Percentiles rank a stretch among this genome's conserved stretches.
Conservation (phyloP, 2,888 invertebrate genomes). For the Tyria jacobaeae region DNA sequence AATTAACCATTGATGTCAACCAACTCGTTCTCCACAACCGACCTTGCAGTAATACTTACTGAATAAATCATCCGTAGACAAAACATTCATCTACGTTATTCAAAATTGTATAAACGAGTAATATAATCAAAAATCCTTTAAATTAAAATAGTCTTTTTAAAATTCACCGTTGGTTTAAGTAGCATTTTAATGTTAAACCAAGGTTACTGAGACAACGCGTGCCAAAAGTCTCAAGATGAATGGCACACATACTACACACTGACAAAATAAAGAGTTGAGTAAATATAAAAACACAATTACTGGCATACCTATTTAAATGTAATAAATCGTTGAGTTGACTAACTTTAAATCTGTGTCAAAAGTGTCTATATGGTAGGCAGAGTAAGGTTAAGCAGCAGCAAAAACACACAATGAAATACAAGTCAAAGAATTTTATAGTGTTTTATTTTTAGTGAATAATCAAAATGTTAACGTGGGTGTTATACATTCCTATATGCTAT, state of each 20-base stretch:
- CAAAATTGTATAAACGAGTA: constrained; percentile 38
- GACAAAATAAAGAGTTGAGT: constrained; percentile 33
- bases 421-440: no score
- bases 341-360: constrained; percentile 58
- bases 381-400: no score
- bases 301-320: constrained; percentile 48
- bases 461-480: no score
- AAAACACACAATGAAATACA: no score
- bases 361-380: constrained; percentile 26
- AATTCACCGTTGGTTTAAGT: constrained; percentile 59
- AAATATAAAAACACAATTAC: constrained; percentile 17
- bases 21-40: not conserved
- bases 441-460: no score
- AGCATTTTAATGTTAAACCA: constrained; percentile 63
- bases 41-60: constrained; percentile 37
- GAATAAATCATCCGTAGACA: constrained; percentile 61
- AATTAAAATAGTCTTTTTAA: constrained; percentile 54
- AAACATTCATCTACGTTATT: constrained; percentile 55
- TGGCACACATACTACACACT: constrained; percentile 23
- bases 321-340: constrained; percentile 58
- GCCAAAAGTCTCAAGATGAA: constrained; percentile 69
- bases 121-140: constrained; percentile 42
- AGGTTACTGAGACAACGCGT: constrained; percentile 61
- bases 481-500: no score
- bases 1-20: not conserved